Evolutionary conservation across 2,797 vertebrate species (phyloP).

Genomic region (Channa striata): DNA sequence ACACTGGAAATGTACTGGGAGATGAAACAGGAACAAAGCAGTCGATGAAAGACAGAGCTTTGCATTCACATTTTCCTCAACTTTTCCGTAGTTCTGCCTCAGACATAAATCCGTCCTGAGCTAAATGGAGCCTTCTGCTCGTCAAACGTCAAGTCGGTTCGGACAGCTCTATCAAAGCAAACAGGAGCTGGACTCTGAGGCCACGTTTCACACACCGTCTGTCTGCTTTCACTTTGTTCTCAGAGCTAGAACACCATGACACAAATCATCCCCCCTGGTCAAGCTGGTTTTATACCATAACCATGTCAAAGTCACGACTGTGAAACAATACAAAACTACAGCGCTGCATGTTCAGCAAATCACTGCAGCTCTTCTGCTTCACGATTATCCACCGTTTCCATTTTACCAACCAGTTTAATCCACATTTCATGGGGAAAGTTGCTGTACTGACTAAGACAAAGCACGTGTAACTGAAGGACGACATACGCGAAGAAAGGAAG

Average conservation of each 20-base stretch:
- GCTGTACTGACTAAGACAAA: too few species aligned
- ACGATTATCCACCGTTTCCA: too few species aligned
- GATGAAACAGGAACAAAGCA: conserved; percentile 22
- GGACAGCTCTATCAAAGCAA: conserved; percentile 61
- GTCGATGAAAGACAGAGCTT: conserved; percentile 34
- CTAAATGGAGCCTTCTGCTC: conserved; percentile 56
- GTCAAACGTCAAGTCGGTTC: conserved; percentile 27
- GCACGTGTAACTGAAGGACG: too few species aligned
- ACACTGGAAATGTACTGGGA: not conserved
- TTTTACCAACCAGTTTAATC: too few species aligned
- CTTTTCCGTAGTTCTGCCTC: conserved; percentile 30
- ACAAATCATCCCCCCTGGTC: not conserved
- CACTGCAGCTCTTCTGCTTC: too few species aligned
- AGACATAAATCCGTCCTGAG: conserved; percentile 57
- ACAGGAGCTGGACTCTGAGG: conserved; percentile 5
- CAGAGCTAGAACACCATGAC: not conserved
- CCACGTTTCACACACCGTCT: conserved; percentile 24
- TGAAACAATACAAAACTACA: not conserved
- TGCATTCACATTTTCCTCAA: conserved; percentile 11
- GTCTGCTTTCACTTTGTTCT: conserved; percentile 4
- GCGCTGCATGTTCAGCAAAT: not conserved
- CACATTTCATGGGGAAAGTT: too few species aligned
- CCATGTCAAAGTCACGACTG: too few species aligned
- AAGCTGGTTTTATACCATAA: not conserved
- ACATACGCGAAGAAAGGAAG: too few species aligned